These are phyloP conservation scores for Hypotaenidia philippensis DNA, from an alignment of 2,797 vertebrate genomes.

Conservation along the genomic window DNA sequence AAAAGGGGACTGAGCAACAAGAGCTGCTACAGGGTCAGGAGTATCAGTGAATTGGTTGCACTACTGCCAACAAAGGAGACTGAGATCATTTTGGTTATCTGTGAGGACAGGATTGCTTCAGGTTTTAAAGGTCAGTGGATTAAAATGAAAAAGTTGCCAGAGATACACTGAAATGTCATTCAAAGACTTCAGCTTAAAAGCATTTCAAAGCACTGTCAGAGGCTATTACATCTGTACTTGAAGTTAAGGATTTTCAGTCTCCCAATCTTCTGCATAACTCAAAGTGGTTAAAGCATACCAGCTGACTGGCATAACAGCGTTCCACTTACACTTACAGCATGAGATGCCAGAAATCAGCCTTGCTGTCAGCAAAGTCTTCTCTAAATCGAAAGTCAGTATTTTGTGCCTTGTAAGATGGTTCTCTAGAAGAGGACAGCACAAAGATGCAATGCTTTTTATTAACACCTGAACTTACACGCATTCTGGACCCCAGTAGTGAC, in stretches of 20 bases:
- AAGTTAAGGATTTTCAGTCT: not conserved
- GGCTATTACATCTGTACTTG: not conserved
- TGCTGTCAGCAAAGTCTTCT: not conserved
- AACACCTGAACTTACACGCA: not conserved
- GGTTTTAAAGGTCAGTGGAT: not conserved
- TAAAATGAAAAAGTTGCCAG: not conserved
- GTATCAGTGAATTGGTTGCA: not conserved
- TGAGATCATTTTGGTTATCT: not conserved
- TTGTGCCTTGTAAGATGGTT: not conserved
- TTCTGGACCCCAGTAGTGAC: not conserved
- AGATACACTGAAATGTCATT: not conserved
- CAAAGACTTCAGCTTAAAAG: not conserved
- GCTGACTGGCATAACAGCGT: not conserved
- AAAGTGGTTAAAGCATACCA: fast-evolving
- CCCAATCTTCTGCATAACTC: not conserved
- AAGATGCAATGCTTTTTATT: not conserved
- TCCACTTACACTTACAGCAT: not conserved
- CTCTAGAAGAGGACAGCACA: not conserved
- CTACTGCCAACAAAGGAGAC: not conserved
- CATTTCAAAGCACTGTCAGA: not conserved
- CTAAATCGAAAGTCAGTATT: not conserved
- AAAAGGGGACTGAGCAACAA: not conserved
- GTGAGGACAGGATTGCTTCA: not conserved
- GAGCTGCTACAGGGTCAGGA: not conserved
- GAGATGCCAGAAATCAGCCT: not conserved